These are phyloP conservation scores for Argyresthia goedartella DNA, from an alignment of 2,888 invertebrate species.

Conservation along the genomic window DNA sequence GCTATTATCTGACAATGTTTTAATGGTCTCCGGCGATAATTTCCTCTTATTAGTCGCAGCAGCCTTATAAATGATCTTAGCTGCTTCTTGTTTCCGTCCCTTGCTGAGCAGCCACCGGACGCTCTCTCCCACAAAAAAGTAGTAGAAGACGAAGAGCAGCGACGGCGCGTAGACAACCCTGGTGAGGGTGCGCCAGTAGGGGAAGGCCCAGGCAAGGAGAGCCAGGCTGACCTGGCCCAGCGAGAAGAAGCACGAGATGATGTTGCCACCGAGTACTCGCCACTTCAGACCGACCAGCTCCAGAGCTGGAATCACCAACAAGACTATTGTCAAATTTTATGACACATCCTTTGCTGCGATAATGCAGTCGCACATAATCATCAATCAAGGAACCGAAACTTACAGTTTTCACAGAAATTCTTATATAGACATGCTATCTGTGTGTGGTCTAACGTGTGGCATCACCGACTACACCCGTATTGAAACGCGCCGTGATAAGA, in stretches of 20 bases:
- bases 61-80: slow-evolving; percentile 57
- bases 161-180: slow-evolving; percentile 75
- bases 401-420: too few relatives aligned
- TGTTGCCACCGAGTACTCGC: slow-evolving; percentile 75
- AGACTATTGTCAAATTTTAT: too few relatives aligned
- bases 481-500: too few relatives aligned
- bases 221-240: slow-evolving; percentile 75
- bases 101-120: slow-evolving; percentile 79
- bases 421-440: too few relatives aligned
- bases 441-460: too few relatives aligned
- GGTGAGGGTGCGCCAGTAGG: slow-evolving; percentile 76
- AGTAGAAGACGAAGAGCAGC: slow-evolving; percentile 72
- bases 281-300: slow-evolving; percentile 77
- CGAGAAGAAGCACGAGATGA: slow-evolving; percentile 76
- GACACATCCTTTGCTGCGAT: too few relatives aligned
- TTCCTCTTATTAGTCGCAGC: slow-evolving; percentile 53
- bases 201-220: slow-evolving; percentile 72
- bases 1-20: slow-evolving; percentile 17
- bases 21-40: slow-evolving; percentile 39
- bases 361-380: too few relatives aligned
- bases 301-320: slow-evolving; percentile 62
- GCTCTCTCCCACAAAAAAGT: slow-evolving; percentile 75
- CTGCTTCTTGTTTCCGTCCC: slow-evolving; percentile 63
- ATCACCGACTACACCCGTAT: too few relatives aligned
- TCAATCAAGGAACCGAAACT: too few relatives aligned